These are phyloP conservation scores for Psilanteris sp. DNA, from an alignment of 1,140 invertebrate genomes.

Conservation along the genomic window DNA sequence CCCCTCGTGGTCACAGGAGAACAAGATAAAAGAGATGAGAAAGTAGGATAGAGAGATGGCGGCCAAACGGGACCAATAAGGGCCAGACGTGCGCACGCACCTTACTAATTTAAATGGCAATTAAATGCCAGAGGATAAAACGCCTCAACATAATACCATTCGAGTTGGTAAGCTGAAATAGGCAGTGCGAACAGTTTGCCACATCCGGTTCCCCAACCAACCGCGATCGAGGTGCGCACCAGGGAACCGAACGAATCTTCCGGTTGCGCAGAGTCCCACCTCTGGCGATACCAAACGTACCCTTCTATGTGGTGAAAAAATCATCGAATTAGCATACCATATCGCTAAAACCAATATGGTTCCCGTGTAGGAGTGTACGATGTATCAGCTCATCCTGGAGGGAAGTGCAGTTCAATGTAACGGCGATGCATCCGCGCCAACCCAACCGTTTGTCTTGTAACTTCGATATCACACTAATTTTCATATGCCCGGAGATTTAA, in stretches of 20 bases:
- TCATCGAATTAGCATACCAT: constrained; percentile 33
- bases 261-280: constrained; percentile 67
- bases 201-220: constrained; percentile 66
- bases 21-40: not conserved
- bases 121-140: constrained; percentile 31
- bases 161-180: constrained; percentile 22
- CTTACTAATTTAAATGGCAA: constrained; percentile 46
- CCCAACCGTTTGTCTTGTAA: no score
- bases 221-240: constrained; percentile 53
- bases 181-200: constrained; percentile 48
- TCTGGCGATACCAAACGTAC: constrained; percentile 35
- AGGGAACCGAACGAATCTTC: constrained; percentile 54
- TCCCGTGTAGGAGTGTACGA: constrained; percentile 42
- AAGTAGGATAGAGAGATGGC: constrained; percentile 3
- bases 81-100: constrained; percentile 24
- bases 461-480: no score
- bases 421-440: no score
- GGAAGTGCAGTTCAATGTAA: constrained; percentile 11
- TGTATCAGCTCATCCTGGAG: not conserved
- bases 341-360: constrained; percentile 46
- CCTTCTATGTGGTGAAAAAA: constrained; percentile 29
- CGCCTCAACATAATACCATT: constrained; percentile 33
- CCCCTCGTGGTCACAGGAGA: constrained; percentile 12
- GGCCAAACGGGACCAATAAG: constrained; percentile 23
- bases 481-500: no score